Percentiles rank a stretch among this genome's conserved stretches.
Conservation (phyloP, 1,140 invertebrate genomes). For the Leptinotarsa defecta region DNA sequence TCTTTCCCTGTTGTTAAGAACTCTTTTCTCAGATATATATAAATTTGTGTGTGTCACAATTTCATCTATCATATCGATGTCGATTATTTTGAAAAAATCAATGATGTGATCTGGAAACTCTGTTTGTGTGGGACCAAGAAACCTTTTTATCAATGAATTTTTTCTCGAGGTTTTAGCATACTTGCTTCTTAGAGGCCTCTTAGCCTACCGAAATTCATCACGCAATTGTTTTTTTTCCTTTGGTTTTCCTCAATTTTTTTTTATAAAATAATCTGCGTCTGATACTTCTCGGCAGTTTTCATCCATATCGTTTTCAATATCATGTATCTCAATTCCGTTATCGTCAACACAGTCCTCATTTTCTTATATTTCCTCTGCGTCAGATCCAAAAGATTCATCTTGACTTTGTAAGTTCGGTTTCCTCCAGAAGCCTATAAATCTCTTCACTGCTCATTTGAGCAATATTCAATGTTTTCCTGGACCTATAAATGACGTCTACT, state of each 20-base stretch:
- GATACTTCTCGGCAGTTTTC: neutral
- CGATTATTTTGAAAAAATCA: neutral
- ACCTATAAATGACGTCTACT: neutral
- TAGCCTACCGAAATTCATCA: neutral
- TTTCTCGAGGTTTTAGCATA: neutral
- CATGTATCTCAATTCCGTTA: neutral
- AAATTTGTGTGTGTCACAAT: neutral
- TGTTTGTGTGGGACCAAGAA: neutral
- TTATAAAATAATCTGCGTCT: neutral
- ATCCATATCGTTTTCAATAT: neutral
- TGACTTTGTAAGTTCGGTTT: neutral
- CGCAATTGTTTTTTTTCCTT: neutral
- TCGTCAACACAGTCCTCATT: neutral
- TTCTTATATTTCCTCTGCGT: neutral
- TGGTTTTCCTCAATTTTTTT: neutral
- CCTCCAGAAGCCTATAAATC: neutral
- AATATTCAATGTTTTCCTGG: neutral
- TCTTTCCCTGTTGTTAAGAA: neutral
- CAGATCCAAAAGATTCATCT: neutral
- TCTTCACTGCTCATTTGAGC: neutral
- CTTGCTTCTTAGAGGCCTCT: neutral
- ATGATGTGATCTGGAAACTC: neutral
- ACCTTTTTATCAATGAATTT: neutral
- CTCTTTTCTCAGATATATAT: neutral
- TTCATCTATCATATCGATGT: neutral